Base-by-base conservation (phyloP, 2,113 vertebrate genomes). In the Pteropus alecto region DNA sequence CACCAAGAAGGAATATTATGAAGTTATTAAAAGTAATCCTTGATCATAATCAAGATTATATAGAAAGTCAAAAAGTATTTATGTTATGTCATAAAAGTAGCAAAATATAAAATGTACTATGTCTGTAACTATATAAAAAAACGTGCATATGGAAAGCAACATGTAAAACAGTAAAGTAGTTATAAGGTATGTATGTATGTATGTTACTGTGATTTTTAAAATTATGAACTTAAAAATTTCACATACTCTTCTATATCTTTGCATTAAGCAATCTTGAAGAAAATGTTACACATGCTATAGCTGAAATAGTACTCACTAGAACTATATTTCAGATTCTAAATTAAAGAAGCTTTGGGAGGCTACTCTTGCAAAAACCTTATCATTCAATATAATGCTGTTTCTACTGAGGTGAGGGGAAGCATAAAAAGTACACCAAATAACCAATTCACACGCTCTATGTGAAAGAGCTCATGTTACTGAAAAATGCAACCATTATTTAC, bases 241-340 rank as follows among this genome's bases (percentile, higher is more conserved):
- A 82, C 38, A 78, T 74, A 85, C 6, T 94, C 28, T 81, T 26
- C 15, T 41, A 70, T 38, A 81, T 54, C 63, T 91, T 95, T 48
- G 22, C 41, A 85, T 85, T 90, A 70, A 76, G 58, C 33, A 74
- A 87, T 77, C 92, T 21, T 88, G 46, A 92, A 94, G 77, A 91
- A 84, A 86, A 87, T 56, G 67, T 46, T 76, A 86, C 2, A 82
- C 28, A 46, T 77, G 38, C 33, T 63, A 16, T 48, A 82, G 41
- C 13, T 87, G 46, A 96, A 94, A 65, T 2, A 73, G 46, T 24
- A 85, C 51, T 92, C 38, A 76, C 11, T 67, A 54, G 8, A 86
- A 81, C 26, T 74, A 76, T 3, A 65, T 54, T 90, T 92, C 54
- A 96, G 51, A 87, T 96, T 95, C 79, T 93, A 41, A 71, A 89